Conservation (phyloP, 2,888 invertebrate genomes). For the Leptinotarsa rubiginosa region DNA sequence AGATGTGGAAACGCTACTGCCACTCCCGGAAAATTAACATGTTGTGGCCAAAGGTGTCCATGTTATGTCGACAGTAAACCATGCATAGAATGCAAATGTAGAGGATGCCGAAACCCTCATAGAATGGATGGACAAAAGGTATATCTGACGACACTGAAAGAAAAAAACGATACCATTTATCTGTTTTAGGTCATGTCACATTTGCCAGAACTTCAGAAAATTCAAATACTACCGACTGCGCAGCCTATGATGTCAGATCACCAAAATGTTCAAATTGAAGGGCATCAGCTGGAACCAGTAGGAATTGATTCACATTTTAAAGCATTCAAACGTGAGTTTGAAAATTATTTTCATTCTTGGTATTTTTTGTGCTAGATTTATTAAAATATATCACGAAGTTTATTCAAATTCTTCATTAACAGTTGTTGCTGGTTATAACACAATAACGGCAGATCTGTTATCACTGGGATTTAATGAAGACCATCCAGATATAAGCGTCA, state of each 20-base stretch:
- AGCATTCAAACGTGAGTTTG: constrained; percentile 52
- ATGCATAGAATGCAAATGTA: constrained; percentile 90
- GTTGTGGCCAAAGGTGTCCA: constrained; percentile 93
- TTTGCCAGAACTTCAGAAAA: constrained; percentile 57
- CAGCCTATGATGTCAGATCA: constrained; percentile 49
- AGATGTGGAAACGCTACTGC: constrained; percentile 92
- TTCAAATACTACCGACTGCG: constrained; percentile 51
- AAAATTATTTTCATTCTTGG: not conserved
- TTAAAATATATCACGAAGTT: not conserved
- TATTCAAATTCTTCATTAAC: constrained; percentile 30
- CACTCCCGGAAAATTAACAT: constrained; percentile 89
- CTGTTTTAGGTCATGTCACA: constrained; percentile 58
- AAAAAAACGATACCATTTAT: constrained; percentile 38
- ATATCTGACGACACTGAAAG: constrained; percentile 35
- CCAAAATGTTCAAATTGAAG: constrained; percentile 56
- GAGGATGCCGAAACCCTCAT: constrained; percentile 93
- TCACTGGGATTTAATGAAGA: constrained; percentile 55
- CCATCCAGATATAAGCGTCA: constrained; percentile 60
- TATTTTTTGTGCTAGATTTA: not conserved
- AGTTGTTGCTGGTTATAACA: constrained; percentile 52
- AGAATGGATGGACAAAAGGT: constrained; percentile 85
- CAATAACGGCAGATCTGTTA: constrained; percentile 52
- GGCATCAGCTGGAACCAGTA: constrained; percentile 52
- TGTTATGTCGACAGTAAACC: constrained; percentile 93
- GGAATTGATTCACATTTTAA: constrained; percentile 49